Percentiles rank a stretch among this genome's conserved stretches.
Conservation (phyloP, 2,797 vertebrate genomes). For the Pseudomugil gertrudae region DNA sequence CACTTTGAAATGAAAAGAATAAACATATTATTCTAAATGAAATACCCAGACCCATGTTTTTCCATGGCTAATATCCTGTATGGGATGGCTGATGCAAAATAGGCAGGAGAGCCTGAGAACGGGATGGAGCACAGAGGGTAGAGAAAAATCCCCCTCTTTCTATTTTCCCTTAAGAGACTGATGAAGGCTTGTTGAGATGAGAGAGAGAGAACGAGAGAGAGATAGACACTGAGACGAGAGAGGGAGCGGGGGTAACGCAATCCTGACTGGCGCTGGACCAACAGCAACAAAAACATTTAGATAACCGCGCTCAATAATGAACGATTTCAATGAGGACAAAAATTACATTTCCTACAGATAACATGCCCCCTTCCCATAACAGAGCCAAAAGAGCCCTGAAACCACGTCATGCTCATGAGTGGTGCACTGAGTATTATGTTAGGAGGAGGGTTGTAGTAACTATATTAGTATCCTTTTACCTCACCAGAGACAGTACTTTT, state of each 20-base stretch:
- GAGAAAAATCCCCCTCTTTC: constrained; percentile 79
- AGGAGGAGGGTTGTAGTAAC: constrained; percentile 73
- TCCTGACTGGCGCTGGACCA: constrained; percentile 82
- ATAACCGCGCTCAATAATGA: constrained; percentile 86
- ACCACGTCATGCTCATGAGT: constrained; percentile 75
- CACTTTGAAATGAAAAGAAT: constrained; percentile 76
- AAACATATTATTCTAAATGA: constrained; percentile 80
- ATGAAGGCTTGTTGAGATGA: constrained; percentile 72
- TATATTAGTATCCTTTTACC: constrained; percentile 81
- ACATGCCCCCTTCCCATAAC: constrained; percentile 85
- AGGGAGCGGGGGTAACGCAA: constrained; percentile 78
- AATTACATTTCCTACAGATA: constrained; percentile 88
- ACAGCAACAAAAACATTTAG: constrained; percentile 88
- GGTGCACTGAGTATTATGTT: constrained; percentile 67
- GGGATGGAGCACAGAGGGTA: constrained; percentile 64
- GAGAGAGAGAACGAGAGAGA: constrained; percentile 47
- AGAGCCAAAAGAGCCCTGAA: constrained; percentile 71
- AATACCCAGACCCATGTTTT: constrained; percentile 73
- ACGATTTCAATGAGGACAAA: constrained; percentile 88
- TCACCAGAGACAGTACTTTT: constrained; percentile 71
- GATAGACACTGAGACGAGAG: constrained; percentile 58
- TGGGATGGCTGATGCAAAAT: constrained; percentile 75
- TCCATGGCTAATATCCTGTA: constrained; percentile 80
- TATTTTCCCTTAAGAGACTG: constrained; percentile 79
- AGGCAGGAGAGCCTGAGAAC: constrained; percentile 81